Evolutionary conservation across 1,140 invertebrate genomes (phyloP).

Genomic region (Drosophila sproati): DNA sequence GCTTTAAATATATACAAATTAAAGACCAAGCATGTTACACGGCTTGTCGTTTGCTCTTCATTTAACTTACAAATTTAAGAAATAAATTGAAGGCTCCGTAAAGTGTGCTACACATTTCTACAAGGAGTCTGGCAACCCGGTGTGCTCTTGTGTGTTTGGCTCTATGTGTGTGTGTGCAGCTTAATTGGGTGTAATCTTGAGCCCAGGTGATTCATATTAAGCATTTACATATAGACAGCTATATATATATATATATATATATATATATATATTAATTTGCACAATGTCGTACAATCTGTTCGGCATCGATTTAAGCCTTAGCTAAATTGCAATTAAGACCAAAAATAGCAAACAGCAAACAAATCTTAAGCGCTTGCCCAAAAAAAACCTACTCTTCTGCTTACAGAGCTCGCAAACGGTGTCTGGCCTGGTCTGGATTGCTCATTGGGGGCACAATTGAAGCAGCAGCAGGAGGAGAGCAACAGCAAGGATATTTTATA

Average conservation of each 20-base stretch:
- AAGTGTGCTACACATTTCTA: background rate
- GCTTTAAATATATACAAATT: background rate
- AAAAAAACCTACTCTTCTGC: conserved; percentile 37
- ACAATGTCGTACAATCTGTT: conserved; percentile 15
- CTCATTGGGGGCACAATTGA: conserved; percentile 16
- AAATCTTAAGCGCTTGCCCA: conserved; percentile 27
- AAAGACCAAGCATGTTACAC: background rate
- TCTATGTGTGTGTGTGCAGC: background rate
- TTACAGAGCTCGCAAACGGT: conserved; percentile 52
- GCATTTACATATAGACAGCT: conserved; percentile 11
- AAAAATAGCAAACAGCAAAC: conserved; percentile 55
- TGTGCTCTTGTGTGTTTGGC: background rate
- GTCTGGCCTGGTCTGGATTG: background rate
- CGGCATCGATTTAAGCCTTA: conserved; percentile 42
- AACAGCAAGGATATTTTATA: conserved; percentile 56
- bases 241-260: conserved; percentile 12
- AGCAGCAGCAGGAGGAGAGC: conserved; percentile 25
- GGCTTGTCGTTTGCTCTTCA: background rate
- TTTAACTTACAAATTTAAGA: background rate
- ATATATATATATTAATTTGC: conserved; percentile 7
- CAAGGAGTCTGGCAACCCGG: background rate
- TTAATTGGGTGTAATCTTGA: conserved; percentile 55
- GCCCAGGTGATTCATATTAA: conserved; percentile 28
- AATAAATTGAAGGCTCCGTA: background rate
- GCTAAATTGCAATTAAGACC: conserved; percentile 59